Conservation (phyloP, 2,888 invertebrate species). For the Drosophila limbata region DNA sequence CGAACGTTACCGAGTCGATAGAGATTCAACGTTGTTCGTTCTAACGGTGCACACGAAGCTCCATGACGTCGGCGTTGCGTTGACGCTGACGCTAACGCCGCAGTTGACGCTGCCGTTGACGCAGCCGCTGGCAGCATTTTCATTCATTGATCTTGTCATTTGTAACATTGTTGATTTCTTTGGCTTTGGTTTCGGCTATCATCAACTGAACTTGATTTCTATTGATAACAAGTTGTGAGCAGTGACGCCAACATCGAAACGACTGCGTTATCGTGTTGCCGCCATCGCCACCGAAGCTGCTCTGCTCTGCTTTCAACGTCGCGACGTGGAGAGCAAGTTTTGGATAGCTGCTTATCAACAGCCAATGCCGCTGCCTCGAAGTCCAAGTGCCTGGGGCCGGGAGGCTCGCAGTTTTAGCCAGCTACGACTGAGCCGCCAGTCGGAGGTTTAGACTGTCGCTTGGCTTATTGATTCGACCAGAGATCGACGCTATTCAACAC, state of each 20-base stretch:
- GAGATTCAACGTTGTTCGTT: slow-evolving; percentile 32
- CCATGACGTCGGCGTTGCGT: background rate
- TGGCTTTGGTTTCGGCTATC: slow-evolving; percentile 16
- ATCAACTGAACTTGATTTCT: slow-evolving; percentile 47
- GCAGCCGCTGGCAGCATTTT: slow-evolving; percentile 35
- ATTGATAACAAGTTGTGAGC: slow-evolving; percentile 41
- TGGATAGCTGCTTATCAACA: slow-evolving; percentile 52
- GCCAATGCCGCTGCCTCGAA: slow-evolving; percentile 27
- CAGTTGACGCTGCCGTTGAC: slow-evolving; percentile 3
- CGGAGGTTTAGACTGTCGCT: slow-evolving; percentile 37
- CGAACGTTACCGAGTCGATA: slow-evolving; percentile 18
- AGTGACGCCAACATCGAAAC: background rate
- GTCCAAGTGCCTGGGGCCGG: slow-evolving; percentile 9
- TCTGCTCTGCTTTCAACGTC: background rate
- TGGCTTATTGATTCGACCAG: slow-evolving; percentile 68
- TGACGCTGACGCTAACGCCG: background rate
- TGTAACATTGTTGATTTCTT: slow-evolving; percentile 6
- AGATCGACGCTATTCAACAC: slow-evolving; percentile 39
- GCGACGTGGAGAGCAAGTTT: slow-evolving; percentile 9
- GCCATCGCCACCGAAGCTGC: background rate
- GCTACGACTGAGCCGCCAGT: slow-evolving; percentile 11
- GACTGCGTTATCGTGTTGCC: slow-evolving; percentile 18
- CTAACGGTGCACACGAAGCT: slow-evolving; percentile 53
- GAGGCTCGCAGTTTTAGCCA: slow-evolving; percentile 41
- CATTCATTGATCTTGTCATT: slow-evolving; percentile 55